phyloP scores from a whole-genome alignment of 1,140 invertebrate genomes.

The Drosophila eugracilis region DNA sequence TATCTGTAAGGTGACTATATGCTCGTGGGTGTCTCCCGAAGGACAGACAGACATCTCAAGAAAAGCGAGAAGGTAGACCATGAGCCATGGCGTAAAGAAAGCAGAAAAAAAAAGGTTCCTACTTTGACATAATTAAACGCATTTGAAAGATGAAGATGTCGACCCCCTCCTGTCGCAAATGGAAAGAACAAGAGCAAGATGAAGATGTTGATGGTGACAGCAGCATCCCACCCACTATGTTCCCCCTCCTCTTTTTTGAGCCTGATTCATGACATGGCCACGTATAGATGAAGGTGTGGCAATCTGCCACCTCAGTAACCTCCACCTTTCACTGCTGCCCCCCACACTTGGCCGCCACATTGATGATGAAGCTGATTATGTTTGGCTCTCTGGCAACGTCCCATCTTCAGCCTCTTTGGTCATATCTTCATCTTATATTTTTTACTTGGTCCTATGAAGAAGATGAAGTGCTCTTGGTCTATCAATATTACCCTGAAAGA shows the following conservation, averaged over 20 bases:
- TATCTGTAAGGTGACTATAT: conserved; percentile 9
- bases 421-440: conserved; percentile 35
- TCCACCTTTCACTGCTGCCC: neutral
- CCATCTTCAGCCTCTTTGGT: conserved; percentile 12
- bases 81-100: neutral
- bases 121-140: conserved; percentile 82
- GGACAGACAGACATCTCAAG: neutral
- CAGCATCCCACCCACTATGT: neutral
- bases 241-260: conserved; percentile 7
- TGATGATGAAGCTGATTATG: conserved; percentile 78
- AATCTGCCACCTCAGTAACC: conserved; percentile 23
- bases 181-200: conserved; percentile 30
- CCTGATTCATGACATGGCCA: conserved; percentile 43
- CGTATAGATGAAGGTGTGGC: conserved; percentile 51
- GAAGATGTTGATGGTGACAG: conserved; percentile 37
- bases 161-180: conserved; percentile 37
- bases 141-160: conserved; percentile 82
- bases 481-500: conserved; percentile 59
- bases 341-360: conserved; percentile 13
- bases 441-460: conserved; percentile 57
- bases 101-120: conserved; percentile 49
- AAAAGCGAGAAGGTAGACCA: neutral
- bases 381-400: conserved; percentile 11
- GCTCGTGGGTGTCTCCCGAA: conserved; percentile 5
- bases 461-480: conserved; percentile 68